Conservation (phyloP, 1,140 invertebrate genomes). For the Ceratosolen solmsi region DNA sequence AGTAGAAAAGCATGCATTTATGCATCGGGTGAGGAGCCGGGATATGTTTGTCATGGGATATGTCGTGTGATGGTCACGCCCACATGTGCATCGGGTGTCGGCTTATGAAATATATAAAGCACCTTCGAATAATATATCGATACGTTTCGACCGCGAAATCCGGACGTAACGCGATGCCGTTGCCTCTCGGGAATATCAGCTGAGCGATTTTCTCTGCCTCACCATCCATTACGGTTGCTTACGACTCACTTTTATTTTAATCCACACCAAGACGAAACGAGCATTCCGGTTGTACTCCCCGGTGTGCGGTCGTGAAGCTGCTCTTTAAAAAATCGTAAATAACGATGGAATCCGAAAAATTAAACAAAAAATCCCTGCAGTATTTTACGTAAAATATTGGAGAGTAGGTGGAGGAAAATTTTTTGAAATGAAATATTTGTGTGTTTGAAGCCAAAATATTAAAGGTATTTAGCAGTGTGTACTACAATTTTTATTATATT, state of each 20-base stretch:
- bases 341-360: not conserved
- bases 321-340: not conserved
- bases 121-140: slow-evolving; percentile 40
- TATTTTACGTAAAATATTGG: not conserved
- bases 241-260: not conserved
- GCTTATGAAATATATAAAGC: slow-evolving; percentile 22
- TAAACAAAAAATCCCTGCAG: not conserved
- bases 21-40: not conserved
- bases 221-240: too few species aligned
- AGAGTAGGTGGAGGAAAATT: not conserved
- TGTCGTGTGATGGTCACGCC: too few species aligned
- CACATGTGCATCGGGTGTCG: not conserved
- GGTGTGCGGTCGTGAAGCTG: not conserved
- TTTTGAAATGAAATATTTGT: not conserved
- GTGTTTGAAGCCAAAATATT: too few species aligned
- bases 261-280: not conserved
- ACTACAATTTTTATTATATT: too few species aligned
- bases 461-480: too few species aligned
- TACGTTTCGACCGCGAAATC: slow-evolving; percentile 1
- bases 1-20: slow-evolving; percentile 22
- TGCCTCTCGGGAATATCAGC: slow-evolving; percentile 8
- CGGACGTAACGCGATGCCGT: slow-evolving; percentile 19
- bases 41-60: too few species aligned
- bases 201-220: slow-evolving; percentile 1
- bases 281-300: not conserved